These are phyloP conservation scores for Clunio marinus DNA, from an alignment of 2,888 invertebrate genomes.

Conservation along the genomic window DNA sequence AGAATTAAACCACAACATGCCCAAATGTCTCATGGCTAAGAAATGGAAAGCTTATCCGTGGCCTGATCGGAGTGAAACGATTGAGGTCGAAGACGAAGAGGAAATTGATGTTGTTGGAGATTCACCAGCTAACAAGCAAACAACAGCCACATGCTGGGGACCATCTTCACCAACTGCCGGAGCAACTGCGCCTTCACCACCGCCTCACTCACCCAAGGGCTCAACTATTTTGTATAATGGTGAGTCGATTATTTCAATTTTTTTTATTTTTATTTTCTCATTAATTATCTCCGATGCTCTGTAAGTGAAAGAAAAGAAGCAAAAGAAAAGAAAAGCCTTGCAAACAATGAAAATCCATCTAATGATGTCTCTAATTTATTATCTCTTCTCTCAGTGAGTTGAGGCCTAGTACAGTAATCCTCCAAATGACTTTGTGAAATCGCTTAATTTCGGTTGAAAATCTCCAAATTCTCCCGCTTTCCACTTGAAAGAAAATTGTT, in stretches of 20 bases:
- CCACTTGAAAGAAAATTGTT: conserved; percentile 2
- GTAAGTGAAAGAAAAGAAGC: neutral
- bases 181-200: conserved; percentile 69
- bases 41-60: conserved; percentile 88
- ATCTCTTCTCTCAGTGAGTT: conserved; percentile 17
- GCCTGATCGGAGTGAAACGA: conserved; percentile 61
- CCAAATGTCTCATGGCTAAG: conserved; percentile 93
- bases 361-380: conserved; percentile 34
- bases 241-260: conserved; percentile 57
- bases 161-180: conserved; percentile 72
- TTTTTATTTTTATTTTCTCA: too few relatives aligned
- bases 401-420: conserved; percentile 3
- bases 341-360: conserved; percentile 4
- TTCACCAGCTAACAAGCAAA: conserved; percentile 45
- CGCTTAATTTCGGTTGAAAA: conserved; percentile 34
- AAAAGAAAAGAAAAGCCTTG: neutral
- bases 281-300: conserved; percentile 12
- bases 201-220: conserved; percentile 61
- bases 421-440: conserved; percentile 36
- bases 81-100: conserved; percentile 63
- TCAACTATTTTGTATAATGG: conserved; percentile 74
- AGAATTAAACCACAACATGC: conserved; percentile 60
- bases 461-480: too few relatives aligned
- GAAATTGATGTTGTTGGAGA: conserved; percentile 86
- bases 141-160: conserved; percentile 57